A percentile compares a stretch with the other conserved stretches of the same genome.
These are phyloP conservation scores for Spheniscus mendiculus DNA, from an alignment of 2,113 vertebrate species.

Conservation along the genomic window DNA sequence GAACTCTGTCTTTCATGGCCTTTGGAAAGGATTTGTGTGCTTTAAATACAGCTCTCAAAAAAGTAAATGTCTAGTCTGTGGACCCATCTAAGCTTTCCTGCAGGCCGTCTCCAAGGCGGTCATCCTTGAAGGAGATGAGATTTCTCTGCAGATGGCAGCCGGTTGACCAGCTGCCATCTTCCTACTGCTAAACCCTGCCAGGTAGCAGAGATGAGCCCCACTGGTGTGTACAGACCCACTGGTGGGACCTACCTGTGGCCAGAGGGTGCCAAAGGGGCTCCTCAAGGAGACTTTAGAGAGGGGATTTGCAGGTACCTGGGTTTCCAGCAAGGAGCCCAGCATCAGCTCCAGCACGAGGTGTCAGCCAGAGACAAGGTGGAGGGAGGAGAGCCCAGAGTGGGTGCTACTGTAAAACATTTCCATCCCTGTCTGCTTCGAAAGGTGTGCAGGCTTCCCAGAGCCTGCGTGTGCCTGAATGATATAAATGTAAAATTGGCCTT, in stretches of 20 bases:
- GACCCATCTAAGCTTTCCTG: background rate
- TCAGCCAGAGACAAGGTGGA: background rate
- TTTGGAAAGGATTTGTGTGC: background rate
- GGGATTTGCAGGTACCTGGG: background rate
- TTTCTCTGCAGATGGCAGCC: background rate
- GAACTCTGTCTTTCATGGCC: background rate
- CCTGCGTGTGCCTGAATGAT: background rate
- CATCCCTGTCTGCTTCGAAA: background rate
- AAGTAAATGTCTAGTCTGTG: background rate
- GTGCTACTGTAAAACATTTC: background rate
- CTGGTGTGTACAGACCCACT: background rate
- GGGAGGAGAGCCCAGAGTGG: background rate
- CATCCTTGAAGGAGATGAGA: background rate
- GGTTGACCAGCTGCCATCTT: background rate
- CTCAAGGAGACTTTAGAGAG: background rate
- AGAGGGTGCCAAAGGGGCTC: background rate
- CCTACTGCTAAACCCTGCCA: background rate
- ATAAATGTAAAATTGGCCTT: slow-evolving; percentile 55
- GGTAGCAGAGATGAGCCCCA: background rate
- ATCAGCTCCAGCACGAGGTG: background rate
- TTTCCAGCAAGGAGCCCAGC: background rate
- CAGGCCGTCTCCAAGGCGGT: background rate
- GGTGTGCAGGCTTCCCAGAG: background rate
- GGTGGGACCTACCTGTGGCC: background rate
- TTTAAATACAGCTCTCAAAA: background rate